These are phyloP conservation scores for Scolopax mira DNA, from an alignment of 2,113 vertebrate genomes.

Conservation along the genomic window DNA sequence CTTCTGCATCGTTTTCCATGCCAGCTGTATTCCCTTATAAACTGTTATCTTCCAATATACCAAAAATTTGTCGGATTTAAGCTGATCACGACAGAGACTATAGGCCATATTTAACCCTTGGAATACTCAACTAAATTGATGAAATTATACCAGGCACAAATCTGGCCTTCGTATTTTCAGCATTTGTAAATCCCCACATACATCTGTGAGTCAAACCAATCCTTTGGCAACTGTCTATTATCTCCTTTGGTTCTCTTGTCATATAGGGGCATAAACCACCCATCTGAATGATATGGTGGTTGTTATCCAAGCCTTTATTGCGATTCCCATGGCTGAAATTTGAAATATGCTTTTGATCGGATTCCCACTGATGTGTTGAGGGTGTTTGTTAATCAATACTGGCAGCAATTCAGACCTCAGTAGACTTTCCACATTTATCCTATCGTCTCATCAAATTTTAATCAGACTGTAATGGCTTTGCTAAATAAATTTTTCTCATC, in stretches of 20 bases:
- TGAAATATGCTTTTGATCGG: constrained; percentile 24
- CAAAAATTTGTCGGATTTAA: neutral
- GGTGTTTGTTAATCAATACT: constrained; percentile 58
- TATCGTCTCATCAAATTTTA: constrained; percentile 54
- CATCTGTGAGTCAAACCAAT: neutral
- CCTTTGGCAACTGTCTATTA: neutral
- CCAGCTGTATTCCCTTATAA: neutral
- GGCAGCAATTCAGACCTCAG: constrained; percentile 40
- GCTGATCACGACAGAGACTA: neutral
- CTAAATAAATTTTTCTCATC: constrained; percentile 49
- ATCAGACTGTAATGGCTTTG: constrained; percentile 46
- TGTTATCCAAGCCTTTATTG: constrained; percentile 4
- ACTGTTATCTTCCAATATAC: neutral
- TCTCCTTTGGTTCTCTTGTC: neutral
- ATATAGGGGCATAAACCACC: neutral
- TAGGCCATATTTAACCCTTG: neutral
- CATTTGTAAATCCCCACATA: neutral
- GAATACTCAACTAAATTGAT: neutral
- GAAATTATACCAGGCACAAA: neutral
- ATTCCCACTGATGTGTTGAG: constrained; percentile 26
- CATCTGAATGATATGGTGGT: neutral
- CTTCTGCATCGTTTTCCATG: neutral
- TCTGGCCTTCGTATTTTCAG: neutral
- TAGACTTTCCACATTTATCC: constrained; percentile 17
- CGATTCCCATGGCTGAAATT: neutral